Conservation (phyloP, 2,797 vertebrate genomes). For the Silurus aristotelis region DNA sequence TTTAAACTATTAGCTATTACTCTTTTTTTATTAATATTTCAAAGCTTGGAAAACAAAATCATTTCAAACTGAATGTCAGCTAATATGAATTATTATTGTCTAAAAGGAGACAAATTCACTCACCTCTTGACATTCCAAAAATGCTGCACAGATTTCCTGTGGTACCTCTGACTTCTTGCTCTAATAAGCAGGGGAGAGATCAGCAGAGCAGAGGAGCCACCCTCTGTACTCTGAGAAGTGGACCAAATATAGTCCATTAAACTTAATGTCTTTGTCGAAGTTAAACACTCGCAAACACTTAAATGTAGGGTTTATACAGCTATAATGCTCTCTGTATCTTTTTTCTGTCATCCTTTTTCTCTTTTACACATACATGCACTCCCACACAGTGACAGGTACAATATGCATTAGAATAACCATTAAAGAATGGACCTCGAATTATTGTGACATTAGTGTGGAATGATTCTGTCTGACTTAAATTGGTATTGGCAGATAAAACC, state of each 20-base stretch:
- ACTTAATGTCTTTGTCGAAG: not conserved
- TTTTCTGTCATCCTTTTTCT: not conserved
- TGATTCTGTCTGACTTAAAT: not conserved
- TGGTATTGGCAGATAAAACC: not conserved
- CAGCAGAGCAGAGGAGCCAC: not conserved
- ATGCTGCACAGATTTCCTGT: not conserved
- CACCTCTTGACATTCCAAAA: not conserved
- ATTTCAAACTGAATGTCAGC: not conserved
- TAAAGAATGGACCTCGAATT: not conserved
- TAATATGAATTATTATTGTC: not conserved
- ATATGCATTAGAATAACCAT: not conserved
- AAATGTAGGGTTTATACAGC: not conserved
- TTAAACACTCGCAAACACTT: not conserved
- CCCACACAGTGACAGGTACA: not conserved
- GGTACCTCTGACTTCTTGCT: not conserved
- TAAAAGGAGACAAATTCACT: not conserved
- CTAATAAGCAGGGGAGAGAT: not conserved
- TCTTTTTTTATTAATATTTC: not conserved
- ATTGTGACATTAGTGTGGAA: not conserved
- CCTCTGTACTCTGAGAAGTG: not conserved
- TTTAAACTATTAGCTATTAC: not conserved
- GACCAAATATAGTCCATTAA: not conserved
- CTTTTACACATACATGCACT: not conserved
- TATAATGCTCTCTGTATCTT: not conserved
- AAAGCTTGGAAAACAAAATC: not conserved